phyloP scores from a whole-genome alignment of 2,113 vertebrate species.

The Eulemur rufifrons region DNA sequence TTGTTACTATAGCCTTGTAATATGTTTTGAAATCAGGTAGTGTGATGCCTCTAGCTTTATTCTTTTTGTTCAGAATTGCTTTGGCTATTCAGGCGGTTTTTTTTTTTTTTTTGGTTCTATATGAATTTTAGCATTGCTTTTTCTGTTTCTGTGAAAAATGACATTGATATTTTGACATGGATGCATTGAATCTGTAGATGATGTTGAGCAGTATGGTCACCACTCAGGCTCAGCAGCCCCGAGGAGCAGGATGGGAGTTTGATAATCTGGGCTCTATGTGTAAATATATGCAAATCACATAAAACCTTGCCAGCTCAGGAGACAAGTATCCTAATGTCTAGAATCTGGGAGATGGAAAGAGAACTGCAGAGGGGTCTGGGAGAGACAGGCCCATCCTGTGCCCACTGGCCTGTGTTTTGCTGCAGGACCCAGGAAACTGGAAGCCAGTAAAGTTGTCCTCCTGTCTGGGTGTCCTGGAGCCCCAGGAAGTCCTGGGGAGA shows the following conservation, averaged over 20 bases:
- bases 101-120: too few relatives aligned
- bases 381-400: neutral
- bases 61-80: too few relatives aligned
- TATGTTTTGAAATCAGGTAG: too few relatives aligned
- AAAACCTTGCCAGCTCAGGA: neutral
- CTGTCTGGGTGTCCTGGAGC: constrained; percentile 51
- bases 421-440: constrained; percentile 64
- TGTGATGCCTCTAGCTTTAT: too few relatives aligned
- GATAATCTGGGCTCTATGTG: neutral
- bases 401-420: neutral
- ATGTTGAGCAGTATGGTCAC: too few relatives aligned
- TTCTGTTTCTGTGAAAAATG: too few relatives aligned
- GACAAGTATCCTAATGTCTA: neutral
- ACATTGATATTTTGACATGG: too few relatives aligned
- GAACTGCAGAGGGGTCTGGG: neutral
- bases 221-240: neutral
- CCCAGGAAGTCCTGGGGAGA: constrained; percentile 58
- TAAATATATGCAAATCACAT: neutral
- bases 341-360: neutral
- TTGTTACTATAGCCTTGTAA: too few relatives aligned
- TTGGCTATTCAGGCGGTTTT: too few relatives aligned
- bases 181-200: too few relatives aligned
- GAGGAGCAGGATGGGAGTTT: neutral
- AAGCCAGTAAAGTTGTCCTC: constrained; percentile 53
- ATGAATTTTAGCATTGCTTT: too few relatives aligned